Base-by-base conservation (phyloP, 2,888 invertebrate genomes). In the Melieria picta region DNA sequence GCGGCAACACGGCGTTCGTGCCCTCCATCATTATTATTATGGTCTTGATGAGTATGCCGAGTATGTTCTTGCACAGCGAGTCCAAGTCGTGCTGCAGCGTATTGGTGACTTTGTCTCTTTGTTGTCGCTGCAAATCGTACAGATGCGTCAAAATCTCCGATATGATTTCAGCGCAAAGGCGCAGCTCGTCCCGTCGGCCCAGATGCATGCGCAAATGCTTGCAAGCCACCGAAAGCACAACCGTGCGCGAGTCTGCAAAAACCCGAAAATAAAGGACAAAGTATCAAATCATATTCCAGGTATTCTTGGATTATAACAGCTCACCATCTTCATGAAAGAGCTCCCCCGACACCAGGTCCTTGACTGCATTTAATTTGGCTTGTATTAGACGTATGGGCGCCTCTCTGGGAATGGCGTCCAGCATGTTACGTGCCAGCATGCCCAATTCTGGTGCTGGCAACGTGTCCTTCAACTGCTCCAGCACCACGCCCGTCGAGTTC, bases 11-110 rank as follows among this genome's bases (percentile, higher is more conserved):
- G 0, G 91, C 90, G 5, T 92, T 90, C 42, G 92, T 93, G 48
- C 93, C 91, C 75, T 95, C 94, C 80, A 95, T 93, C 45, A 95
- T 90, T 76, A 93, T 92, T 75, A 95, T 88, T 5, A 95, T 94
- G 0, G 95, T 94, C 83, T 96, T 94, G 61, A 97, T 93, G 5
- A 97, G 88, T 72, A 95, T 94, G 80, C 95, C 95, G 72, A 97
- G 86, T 5, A 94, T 91, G 72, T 93, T 93, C 74, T 94, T 88
- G 82, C 94, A 94, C 5, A 97, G 87, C 0, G 93, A 93, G 79
- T 96, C 95, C 4, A 96, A 91, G 81, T 96, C 95, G 58, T 94
- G 92, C 77, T 93, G 91, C 85, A 77, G 86, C 79, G 79, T 89
- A 85, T 75, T 87, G 73, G 69, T 88, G 7, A 87, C 85, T 66